Conservation (phyloP, 1,140 invertebrate genomes). For the Zelostemma sp. region DNA sequence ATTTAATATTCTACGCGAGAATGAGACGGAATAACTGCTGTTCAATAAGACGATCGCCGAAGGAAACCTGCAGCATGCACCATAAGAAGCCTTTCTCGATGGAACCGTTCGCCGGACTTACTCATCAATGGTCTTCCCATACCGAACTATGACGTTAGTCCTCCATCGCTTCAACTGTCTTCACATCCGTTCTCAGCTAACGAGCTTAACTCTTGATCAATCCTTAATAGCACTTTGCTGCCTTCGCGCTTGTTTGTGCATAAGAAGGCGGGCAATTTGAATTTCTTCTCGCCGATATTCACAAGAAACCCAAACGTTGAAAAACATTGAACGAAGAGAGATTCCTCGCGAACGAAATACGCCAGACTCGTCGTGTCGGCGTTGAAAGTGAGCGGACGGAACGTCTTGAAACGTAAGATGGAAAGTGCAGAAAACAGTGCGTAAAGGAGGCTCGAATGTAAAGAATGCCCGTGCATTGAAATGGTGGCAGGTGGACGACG, state of each 20-base stretch:
- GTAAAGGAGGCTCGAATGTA: slow-evolving; percentile 17
- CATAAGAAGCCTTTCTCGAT: slow-evolving; percentile 43
- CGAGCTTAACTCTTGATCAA: slow-evolving; percentile 18
- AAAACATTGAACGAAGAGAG: slow-evolving; percentile 12
- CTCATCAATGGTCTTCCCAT: slow-evolving; percentile 41
- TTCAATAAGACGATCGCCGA: slow-evolving; percentile 38
- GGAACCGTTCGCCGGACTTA: slow-evolving; percentile 48
- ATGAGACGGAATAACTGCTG: slow-evolving; percentile 38
- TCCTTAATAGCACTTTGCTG: too few species aligned
- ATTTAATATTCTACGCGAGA: slow-evolving; percentile 22
- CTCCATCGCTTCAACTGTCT: slow-evolving; percentile 19
- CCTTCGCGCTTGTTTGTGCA: too few species aligned
- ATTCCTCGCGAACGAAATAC: background rate
- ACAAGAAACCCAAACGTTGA: slow-evolving; percentile 23
- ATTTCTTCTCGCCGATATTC: too few species aligned
- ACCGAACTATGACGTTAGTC: slow-evolving; percentile 17
- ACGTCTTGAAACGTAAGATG: slow-evolving; percentile 33
- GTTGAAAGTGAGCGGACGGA: slow-evolving; percentile 1
- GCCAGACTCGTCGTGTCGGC: slow-evolving; percentile 5
- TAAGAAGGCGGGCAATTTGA: too few species aligned
- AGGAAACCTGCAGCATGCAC: slow-evolving; percentile 42
- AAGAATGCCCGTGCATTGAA: slow-evolving; percentile 20
- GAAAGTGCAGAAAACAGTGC: slow-evolving; percentile 29
- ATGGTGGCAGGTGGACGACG: slow-evolving; percentile 66
- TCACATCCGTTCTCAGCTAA: slow-evolving; percentile 38